These are phyloP conservation scores for Lonchura striata DNA, from an alignment of 2,113 vertebrate species.

Conservation along the genomic window DNA sequence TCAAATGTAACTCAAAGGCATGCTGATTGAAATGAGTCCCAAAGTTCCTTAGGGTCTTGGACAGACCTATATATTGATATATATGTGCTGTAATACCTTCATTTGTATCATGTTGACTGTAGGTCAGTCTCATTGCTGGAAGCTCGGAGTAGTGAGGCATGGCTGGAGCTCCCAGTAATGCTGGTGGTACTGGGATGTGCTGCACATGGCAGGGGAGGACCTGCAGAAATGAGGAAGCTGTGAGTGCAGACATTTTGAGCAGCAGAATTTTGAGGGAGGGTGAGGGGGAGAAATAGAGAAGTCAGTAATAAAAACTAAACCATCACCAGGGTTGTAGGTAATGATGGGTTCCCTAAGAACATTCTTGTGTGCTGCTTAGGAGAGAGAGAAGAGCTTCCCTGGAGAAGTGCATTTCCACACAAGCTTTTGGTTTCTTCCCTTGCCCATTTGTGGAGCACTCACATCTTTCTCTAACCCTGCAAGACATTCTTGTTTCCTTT, in stretches of 20 bases:
- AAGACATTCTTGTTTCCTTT: slow-evolving; percentile 39
- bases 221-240: not conserved
- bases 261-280: not conserved
- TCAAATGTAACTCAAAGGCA: not conserved
- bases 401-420: not conserved
- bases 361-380: not conserved
- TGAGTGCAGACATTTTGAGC: not conserved
- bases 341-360: not conserved
- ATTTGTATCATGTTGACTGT: not conserved
- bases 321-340: not conserved
- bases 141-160: not conserved
- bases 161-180: not conserved
- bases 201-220: not conserved
- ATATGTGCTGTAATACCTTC: not conserved
- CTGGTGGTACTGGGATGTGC: not conserved
- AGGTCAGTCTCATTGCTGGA: not conserved
- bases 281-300: not conserved
- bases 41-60: not conserved
- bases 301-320: not conserved
- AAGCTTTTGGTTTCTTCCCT: slow-evolving; percentile 14
- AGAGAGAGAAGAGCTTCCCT: not conserved
- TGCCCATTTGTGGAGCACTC: not conserved
- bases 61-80: not conserved
- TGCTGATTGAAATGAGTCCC: not conserved
- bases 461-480: not conserved